These are phyloP conservation scores for Vanessa atalanta DNA, from an alignment of 1,140 invertebrate species.

Conservation along the genomic window DNA sequence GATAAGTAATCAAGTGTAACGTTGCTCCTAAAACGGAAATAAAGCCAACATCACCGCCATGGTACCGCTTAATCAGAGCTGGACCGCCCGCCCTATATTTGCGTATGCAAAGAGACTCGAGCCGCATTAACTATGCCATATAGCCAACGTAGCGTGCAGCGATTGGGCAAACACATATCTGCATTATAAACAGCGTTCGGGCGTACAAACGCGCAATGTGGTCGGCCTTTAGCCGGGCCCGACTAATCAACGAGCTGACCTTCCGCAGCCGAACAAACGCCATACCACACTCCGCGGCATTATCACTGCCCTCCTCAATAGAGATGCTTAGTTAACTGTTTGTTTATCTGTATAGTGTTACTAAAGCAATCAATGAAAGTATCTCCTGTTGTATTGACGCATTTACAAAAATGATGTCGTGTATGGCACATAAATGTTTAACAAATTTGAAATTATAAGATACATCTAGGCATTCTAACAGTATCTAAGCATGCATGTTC, in stretches of 20 bases:
- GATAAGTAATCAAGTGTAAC: constrained; percentile 66
- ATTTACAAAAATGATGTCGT: background rate
- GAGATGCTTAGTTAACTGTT: constrained; percentile 45
- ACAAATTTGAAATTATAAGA: constrained; percentile 47
- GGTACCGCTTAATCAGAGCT: constrained; percentile 77
- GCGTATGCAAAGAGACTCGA: constrained; percentile 81
- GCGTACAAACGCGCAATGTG: constrained; percentile 79
- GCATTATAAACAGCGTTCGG: constrained; percentile 81
- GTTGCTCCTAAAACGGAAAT: constrained; percentile 68
- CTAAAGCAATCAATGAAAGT: background rate
- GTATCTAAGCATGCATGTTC: constrained; percentile 70
- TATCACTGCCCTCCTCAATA: constrained; percentile 48
- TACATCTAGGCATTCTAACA: constrained; percentile 39
- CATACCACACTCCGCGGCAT: constrained; percentile 40
- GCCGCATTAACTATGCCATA: constrained; percentile 81
- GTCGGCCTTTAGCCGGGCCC: constrained; percentile 77
- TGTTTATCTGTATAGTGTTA: constrained; percentile 18
- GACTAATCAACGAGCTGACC: constrained; percentile 79
- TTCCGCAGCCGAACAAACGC: constrained; percentile 73
- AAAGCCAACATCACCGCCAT: constrained; percentile 63
- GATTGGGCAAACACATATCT: constrained; percentile 81
- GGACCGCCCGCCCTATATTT: constrained; percentile 78
- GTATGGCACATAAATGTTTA: constrained; percentile 46
- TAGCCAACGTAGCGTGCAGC: constrained; percentile 79
- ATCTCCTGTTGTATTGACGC: background rate